Percentiles rank a stretch among this genome's conserved stretches.
These are phyloP conservation scores for Tinamus guttatus DNA, from an alignment of 2,113 vertebrate species.

Conservation along the genomic window DNA sequence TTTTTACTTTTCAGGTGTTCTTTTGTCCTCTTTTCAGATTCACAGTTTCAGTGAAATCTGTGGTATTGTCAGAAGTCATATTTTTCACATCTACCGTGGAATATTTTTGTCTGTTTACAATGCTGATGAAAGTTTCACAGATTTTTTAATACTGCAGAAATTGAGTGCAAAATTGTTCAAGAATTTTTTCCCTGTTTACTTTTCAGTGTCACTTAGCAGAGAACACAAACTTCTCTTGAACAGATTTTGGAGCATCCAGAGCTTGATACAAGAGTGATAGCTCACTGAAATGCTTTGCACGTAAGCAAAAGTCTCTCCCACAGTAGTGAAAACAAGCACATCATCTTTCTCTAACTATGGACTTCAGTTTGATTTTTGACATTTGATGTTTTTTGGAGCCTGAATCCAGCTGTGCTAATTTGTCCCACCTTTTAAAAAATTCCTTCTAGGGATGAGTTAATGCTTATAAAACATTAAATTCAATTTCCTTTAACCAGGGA, in stretches of 20 bases:
- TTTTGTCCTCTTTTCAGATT: background rate
- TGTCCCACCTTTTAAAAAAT: background rate
- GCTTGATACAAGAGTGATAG: background rate
- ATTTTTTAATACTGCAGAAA: background rate
- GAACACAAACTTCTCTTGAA: background rate
- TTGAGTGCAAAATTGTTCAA: background rate
- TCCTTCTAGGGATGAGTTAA: background rate
- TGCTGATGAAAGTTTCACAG: background rate
- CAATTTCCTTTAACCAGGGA: background rate
- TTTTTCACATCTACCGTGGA: background rate
- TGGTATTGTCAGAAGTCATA: background rate
- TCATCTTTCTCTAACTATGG: background rate
- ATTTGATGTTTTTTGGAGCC: background rate
- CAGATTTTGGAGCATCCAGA: background rate
- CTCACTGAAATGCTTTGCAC: background rate
- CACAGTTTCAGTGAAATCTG: background rate
- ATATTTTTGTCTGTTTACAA: background rate
- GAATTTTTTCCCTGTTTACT: background rate
- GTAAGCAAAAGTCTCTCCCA: background rate
- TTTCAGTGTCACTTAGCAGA: background rate
- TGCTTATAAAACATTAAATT: background rate
- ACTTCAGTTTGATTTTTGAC: background rate
- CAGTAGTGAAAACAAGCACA: rapidly evolving
- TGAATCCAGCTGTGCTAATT: background rate
- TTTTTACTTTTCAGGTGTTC: background rate